Evolutionary conservation across 2,113 vertebrate species (phyloP).

Genomic region (Balaenoptera acutorostrata): DNA sequence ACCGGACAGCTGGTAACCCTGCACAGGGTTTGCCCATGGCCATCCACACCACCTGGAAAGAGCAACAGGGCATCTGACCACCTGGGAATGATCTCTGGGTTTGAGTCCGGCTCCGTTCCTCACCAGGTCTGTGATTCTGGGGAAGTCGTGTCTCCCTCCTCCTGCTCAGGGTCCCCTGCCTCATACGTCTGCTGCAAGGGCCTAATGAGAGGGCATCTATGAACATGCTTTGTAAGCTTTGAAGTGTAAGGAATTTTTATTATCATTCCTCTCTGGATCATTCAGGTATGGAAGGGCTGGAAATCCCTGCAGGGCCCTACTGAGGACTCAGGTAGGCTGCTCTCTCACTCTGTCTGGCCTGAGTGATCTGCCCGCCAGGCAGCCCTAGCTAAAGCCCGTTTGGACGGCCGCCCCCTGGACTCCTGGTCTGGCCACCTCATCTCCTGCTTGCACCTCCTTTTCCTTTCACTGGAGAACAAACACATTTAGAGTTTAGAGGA

Average conservation of each 20-base stretch:
- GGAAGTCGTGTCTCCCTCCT: neutral
- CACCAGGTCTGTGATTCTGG: neutral
- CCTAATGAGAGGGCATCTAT: neutral
- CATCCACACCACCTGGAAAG: neutral
- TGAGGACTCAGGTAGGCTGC: neutral
- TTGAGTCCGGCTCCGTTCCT: neutral
- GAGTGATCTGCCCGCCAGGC: neutral
- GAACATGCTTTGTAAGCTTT: neutral
- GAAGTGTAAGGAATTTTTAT: constrained; percentile 29
- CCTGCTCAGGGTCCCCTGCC: neutral
- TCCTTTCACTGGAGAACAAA: neutral
- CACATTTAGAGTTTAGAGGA: neutral
- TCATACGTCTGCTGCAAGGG: accelerated
- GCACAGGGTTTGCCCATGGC: no score
- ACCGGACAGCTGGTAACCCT: neutral
- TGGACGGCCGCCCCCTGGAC: neutral
- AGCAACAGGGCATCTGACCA: accelerated
- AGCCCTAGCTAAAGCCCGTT: neutral
- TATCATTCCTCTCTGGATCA: neutral
- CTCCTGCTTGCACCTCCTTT: neutral
- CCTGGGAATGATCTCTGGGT: neutral
- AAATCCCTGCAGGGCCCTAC: neutral
- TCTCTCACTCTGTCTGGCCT: neutral
- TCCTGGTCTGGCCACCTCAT: neutral
- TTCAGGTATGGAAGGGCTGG: neutral